Conservation (phyloP, 2,797 vertebrate species). For the Sebastiscus tertius region DNA sequence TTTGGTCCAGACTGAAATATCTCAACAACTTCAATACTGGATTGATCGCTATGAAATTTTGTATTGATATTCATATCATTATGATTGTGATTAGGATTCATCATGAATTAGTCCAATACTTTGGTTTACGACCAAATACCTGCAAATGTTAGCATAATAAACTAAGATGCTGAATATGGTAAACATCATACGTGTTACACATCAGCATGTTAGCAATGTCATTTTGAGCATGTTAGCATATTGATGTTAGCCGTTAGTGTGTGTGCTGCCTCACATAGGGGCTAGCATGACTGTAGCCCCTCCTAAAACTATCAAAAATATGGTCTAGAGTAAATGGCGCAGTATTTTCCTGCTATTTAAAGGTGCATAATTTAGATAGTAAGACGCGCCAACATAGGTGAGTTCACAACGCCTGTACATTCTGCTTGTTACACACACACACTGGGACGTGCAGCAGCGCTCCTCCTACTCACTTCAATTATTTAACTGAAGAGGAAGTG, state of each 20-base stretch:
- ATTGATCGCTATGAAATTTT: neutral
- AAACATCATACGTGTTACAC: neutral
- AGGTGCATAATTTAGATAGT: too few species aligned
- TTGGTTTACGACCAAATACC: neutral
- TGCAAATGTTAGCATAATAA: neutral
- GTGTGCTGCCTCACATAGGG: neutral
- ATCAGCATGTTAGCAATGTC: neutral
- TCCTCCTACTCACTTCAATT: too few species aligned
- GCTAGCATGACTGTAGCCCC: neutral
- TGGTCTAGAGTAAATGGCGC: too few species aligned
- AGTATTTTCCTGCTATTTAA: too few species aligned
- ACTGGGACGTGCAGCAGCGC: too few species aligned
- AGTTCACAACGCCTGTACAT: too few species aligned
- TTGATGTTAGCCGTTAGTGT: too few species aligned
- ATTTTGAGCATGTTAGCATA: neutral
- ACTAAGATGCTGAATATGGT: neutral
- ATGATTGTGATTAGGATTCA: too few species aligned
- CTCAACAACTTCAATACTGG: neutral
- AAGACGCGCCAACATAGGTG: too few species aligned
- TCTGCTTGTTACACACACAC: too few species aligned
- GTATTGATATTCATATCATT: neutral
- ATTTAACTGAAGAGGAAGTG: too few species aligned
- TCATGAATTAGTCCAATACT: neutral
- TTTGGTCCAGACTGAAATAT: neutral
- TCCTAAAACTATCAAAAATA: too few species aligned